These are phyloP conservation scores for Excalfactoria chinensis DNA, from an alignment of 2,113 vertebrate species.

Conservation along the genomic window DNA sequence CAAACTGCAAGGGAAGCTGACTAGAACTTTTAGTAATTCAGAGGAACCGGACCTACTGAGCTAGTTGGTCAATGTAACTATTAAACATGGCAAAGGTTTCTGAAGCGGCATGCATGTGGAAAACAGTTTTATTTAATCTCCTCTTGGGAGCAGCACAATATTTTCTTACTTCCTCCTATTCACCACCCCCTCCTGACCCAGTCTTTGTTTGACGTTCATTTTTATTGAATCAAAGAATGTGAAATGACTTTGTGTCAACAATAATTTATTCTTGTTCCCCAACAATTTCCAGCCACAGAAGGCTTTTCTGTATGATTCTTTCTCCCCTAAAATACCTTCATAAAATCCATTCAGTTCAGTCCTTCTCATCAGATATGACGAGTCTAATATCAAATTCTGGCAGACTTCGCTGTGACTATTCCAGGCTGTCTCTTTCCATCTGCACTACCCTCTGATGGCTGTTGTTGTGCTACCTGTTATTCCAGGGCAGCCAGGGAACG, in stretches of 20 bases:
- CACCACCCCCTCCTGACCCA: neutral
- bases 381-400: neutral
- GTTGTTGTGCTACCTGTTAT: neutral
- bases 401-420: neutral
- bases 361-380: neutral
- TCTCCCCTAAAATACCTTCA: neutral
- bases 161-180: neutral
- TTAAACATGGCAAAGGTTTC: neutral
- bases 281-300: neutral
- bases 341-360: neutral
- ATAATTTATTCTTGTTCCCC: slow-evolving; percentile 16
- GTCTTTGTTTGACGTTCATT: neutral
- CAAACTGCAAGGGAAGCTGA: neutral
- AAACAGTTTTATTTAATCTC: neutral
- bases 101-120: neutral
- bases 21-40: neutral
- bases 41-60: neutral
- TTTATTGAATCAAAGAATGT: neutral
- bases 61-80: neutral
- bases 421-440: neutral
- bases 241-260: slow-evolving; percentile 31
- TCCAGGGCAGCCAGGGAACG: neutral
- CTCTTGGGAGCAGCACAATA: neutral
- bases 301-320: neutral
- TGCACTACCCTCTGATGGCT: neutral